Conservation (phyloP, 2,797 vertebrate species). For the Harpagifer antarcticus region DNA sequence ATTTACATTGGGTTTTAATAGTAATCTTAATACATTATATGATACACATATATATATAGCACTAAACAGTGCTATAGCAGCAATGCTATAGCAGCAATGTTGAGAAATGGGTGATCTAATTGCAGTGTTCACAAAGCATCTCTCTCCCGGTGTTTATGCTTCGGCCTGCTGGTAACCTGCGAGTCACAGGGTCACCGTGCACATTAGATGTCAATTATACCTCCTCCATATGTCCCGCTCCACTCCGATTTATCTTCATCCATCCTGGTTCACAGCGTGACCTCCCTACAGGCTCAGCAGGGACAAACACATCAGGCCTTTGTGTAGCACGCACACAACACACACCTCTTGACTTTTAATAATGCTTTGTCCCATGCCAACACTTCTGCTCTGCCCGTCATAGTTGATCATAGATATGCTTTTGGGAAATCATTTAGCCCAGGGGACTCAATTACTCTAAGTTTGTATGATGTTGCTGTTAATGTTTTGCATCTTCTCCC, state of each 20-base stretch:
- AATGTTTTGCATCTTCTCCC: constrained; percentile 7
- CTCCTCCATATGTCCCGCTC: constrained; percentile 73
- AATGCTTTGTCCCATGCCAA: constrained; percentile 68
- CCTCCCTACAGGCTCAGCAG: constrained; percentile 74
- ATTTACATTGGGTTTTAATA: not conserved
- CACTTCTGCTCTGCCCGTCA: constrained; percentile 60
- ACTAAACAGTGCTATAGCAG: not conserved
- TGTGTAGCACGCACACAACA: constrained; percentile 49
- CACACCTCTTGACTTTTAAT: constrained; percentile 69
- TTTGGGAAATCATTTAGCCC: constrained; percentile 61
- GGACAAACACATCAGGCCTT: constrained; percentile 59
- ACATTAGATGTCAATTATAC: constrained; percentile 86
- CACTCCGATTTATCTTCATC: constrained; percentile 87
- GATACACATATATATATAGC: not conserved
- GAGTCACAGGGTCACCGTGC: constrained; percentile 79
- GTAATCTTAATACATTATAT: not conserved
- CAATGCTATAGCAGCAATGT: not conserved
- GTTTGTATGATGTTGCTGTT: constrained; percentile 40
- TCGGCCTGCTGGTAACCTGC: constrained; percentile 72
- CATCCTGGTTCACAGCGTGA: constrained; percentile 77
- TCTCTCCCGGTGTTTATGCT: constrained; percentile 13
- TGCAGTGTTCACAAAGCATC: constrained; percentile 29
- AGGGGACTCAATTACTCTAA: constrained; percentile 68
- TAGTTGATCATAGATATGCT: constrained; percentile 51
- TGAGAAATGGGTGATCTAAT: constrained; percentile 28